Percentiles rank a stretch among this genome's conserved stretches.
Conservation (phyloP, 1,140 invertebrate genomes). For the Polyergus mexicanus region DNA sequence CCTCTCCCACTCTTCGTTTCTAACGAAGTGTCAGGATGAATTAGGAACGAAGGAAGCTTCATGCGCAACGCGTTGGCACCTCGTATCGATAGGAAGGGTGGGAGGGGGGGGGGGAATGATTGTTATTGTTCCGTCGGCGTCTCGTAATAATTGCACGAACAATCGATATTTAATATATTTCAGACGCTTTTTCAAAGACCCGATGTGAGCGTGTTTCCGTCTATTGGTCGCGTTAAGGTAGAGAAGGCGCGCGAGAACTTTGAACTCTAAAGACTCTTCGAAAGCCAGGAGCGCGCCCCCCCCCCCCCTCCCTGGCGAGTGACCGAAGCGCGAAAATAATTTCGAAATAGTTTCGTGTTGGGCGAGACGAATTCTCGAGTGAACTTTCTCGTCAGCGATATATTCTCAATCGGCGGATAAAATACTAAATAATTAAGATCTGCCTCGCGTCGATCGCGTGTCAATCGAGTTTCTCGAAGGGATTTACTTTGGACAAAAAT, state of each 20-base stretch:
- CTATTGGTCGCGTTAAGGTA: slow-evolving; percentile 26
- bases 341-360: slow-evolving; percentile 40
- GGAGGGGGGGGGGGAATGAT: too few species aligned
- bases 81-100: slow-evolving; percentile 2
- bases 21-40: slow-evolving; percentile 46
- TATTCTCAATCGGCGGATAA: not conserved
- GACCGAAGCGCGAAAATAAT: slow-evolving; percentile 52
- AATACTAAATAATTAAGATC: slow-evolving; percentile 30
- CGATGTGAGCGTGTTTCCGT: slow-evolving; percentile 13
- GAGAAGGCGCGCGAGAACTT: not conserved
- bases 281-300: not conserved
- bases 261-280: not conserved
- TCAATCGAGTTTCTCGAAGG: slow-evolving; percentile 20
- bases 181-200: slow-evolving; percentile 11
- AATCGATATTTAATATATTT: slow-evolving; percentile 58
- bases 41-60: slow-evolving; percentile 26
- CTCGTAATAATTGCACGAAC: slow-evolving; percentile 41
- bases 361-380: slow-evolving; percentile 1
- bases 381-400: not conserved
- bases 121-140: slow-evolving; percentile 20
- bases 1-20: not conserved
- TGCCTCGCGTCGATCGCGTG: not conserved
- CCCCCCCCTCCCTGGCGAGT: slow-evolving; percentile 5
- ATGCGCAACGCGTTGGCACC: not conserved
- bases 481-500: not conserved